Percentiles rank a stretch among this genome's conserved stretches.
Conservation (phyloP, 2,888 invertebrate species). For the Cordylochernes scorpioides region DNA sequence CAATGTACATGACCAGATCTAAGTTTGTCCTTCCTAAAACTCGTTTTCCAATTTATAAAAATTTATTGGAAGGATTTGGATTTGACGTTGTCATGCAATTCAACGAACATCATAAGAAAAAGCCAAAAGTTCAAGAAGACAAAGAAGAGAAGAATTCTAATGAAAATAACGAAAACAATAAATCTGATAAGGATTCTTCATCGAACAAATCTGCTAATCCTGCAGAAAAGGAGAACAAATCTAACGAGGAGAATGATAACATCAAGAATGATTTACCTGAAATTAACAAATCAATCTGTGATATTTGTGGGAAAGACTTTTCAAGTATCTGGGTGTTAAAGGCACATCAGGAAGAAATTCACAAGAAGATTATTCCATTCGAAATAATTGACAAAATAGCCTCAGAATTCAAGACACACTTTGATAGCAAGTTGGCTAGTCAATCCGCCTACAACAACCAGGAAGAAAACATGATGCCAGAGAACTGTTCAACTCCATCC, state of each 20-base stretch:
- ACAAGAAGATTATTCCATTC: conserved; percentile 63
- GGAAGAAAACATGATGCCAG: conserved; percentile 6
- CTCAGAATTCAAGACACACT: conserved; percentile 63
- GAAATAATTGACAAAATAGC: conserved; percentile 72
- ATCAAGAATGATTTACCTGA: conserved; percentile 30
- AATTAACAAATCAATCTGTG: conserved; percentile 55
- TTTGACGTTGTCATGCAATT: conserved; percentile 90
- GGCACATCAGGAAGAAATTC: conserved; percentile 82
- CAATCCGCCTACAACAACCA: conserved; percentile 1
- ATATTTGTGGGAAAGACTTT: conserved; percentile 71
- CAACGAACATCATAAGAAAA: conserved; percentile 47
- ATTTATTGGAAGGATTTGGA: conserved; percentile 69
- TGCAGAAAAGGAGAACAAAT: too few relatives aligned
- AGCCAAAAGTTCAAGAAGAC: conserved; percentile 13
- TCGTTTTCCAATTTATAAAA: conserved; percentile 51
- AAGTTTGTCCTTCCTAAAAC: conserved; percentile 13
- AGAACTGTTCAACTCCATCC: conserved; percentile 6
- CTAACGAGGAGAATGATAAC: conserved; percentile 3
- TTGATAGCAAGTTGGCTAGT: conserved; percentile 33
- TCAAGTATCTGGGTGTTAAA: conserved; percentile 86
- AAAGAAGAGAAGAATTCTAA: conserved; percentile 5
- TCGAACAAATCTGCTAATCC: conserved; percentile 1
- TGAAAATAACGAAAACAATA: conserved; percentile 3
- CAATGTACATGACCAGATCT: too few relatives aligned
- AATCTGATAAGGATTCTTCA: conserved; percentile 4